Evolutionary conservation across 2,888 invertebrate genomes (phyloP).

Genomic region (Cynaeus angustus): DNA sequence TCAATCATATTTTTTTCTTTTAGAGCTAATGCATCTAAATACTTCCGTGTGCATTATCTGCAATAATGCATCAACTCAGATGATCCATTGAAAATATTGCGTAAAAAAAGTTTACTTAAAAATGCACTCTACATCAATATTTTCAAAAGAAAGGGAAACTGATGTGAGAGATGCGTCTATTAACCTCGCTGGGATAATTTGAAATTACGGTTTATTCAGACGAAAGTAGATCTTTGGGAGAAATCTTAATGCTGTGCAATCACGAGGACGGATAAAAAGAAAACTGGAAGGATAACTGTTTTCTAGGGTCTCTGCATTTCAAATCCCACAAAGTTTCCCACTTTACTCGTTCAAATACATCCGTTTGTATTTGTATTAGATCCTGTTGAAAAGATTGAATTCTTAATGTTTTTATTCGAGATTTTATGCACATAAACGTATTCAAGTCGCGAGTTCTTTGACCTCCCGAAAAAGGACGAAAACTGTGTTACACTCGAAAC

Average conservation of each 20-base stretch:
- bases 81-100: no score
- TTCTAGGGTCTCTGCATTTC: conserved; percentile 30
- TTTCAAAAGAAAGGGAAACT: neutral
- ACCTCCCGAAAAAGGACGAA: no score
- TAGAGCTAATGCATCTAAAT: no score
- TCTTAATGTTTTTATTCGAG: conserved; percentile 31
- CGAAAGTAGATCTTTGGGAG: neutral
- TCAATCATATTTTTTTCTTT: no score
- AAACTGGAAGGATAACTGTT: conserved; percentile 40
- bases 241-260: conserved; percentile 36
- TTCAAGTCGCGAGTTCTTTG: no score
- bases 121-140: no score
- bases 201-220: conserved; percentile 7
- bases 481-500: conserved; percentile 8
- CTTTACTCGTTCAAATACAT: conserved; percentile 54
- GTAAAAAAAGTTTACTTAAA: no score
- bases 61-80: no score
- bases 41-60: no score
- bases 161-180: neutral
- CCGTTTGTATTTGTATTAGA: conserved; percentile 54
- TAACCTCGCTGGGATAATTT: neutral
- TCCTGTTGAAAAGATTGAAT: conserved; percentile 52
- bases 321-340: conserved; percentile 52
- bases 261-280: conserved; percentile 34
- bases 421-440: conserved; percentile 26